A percentile compares a stretch with the other conserved stretches of the same genome.
Conservation (phyloP, 2,113 vertebrate species). For the Piaya cayana region DNA sequence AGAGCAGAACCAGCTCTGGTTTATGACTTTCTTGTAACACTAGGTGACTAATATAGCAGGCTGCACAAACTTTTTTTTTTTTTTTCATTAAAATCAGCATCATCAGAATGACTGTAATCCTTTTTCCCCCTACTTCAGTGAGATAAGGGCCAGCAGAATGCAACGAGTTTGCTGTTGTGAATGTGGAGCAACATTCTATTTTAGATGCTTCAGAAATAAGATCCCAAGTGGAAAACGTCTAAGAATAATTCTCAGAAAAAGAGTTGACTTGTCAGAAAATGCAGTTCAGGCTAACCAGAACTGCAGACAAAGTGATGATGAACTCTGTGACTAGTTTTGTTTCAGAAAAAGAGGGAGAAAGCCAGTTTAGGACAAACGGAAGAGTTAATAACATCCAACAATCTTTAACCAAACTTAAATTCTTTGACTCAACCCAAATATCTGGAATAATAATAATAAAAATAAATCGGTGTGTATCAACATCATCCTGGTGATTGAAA, state of each 20-base stretch:
- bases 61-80: neutral
- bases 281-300: neutral
- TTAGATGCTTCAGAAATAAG: neutral
- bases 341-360: neutral
- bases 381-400: neutral
- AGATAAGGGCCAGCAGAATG: neutral
- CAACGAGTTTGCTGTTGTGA: neutral
- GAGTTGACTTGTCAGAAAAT: neutral
- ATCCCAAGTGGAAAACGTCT: neutral
- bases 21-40: neutral
- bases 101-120: neutral
- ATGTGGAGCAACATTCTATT: conserved; percentile 9
- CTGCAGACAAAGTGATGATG: neutral
- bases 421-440: neutral
- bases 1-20: neutral
- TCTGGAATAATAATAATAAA: neutral
- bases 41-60: neutral
- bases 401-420: neutral
- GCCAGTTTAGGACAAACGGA: neutral
- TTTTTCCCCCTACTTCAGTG: neutral
- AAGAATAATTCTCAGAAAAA: conserved; percentile 10
- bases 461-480: neutral
- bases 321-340: neutral
- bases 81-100: neutral
- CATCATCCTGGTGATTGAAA: neutral